phyloP scores from a whole-genome alignment of 1,140 invertebrate species.

The Lepidurus packardi region DNA sequence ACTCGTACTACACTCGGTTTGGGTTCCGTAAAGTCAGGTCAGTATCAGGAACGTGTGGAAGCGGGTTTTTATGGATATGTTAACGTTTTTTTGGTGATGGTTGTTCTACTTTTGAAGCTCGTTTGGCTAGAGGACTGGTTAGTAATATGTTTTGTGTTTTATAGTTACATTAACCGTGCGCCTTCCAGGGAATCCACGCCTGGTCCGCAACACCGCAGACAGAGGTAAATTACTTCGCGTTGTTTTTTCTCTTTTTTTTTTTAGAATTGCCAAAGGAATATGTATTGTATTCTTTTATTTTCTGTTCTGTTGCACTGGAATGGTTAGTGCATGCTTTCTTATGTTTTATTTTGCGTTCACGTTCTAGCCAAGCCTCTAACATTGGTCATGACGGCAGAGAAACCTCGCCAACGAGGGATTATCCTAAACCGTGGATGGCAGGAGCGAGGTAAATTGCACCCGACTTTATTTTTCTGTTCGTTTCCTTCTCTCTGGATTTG shows the following conservation, averaged over 20 bases:
- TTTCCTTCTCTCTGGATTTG: not conserved
- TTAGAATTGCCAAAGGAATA: not conserved
- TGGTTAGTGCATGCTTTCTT: conserved; percentile 11
- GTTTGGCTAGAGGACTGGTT: not conserved
- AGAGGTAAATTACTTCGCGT: conserved; percentile 19
- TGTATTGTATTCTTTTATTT: not conserved
- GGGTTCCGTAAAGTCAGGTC: conserved; percentile 14
- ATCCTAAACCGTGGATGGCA: conserved; percentile 42
- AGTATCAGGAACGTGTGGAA: not conserved
- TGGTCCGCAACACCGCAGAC: conserved; percentile 33
- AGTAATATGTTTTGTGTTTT: not conserved
- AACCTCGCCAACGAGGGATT: conserved; percentile 40
- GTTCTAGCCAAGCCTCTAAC: conserved; percentile 36
- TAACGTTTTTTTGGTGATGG: not conserved
- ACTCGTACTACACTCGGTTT: conserved; percentile 18
- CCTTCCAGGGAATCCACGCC: conserved; percentile 34
- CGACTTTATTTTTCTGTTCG: conserved; percentile 23
- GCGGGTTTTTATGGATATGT: not conserved
- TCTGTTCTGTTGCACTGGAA: conserved; percentile 10
- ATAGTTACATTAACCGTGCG: conserved; percentile 11
- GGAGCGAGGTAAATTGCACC: conserved; percentile 33
- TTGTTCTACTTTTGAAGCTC: not conserved
- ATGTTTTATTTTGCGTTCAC: conserved; percentile 30
- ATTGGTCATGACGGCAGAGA: conserved; percentile 39
- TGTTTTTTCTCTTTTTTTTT: not conserved